A percentile compares a stretch with the other conserved stretches of the same genome.
phyloP scores from a whole-genome alignment of 2,113 vertebrate species.

The Nannospalax galili region DNA sequence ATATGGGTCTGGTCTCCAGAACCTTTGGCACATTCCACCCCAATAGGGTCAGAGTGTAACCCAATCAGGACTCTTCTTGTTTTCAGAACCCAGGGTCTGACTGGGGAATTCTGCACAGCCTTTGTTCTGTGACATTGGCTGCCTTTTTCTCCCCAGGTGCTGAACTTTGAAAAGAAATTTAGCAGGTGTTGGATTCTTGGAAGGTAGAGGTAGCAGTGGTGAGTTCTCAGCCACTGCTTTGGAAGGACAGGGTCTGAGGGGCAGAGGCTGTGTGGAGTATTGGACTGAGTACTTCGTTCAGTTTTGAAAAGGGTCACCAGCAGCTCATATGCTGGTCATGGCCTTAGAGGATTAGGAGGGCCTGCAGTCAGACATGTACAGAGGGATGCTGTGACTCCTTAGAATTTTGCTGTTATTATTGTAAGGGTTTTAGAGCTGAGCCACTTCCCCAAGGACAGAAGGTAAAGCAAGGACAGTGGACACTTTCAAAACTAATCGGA shows the following conservation, averaged over 20 bases:
- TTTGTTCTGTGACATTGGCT: not conserved
- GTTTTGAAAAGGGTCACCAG: not conserved
- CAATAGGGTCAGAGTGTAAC: not conserved
- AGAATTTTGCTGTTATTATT: not conserved
- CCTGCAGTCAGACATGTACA: not conserved
- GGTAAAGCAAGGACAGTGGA: not conserved
- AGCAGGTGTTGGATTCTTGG: not conserved
- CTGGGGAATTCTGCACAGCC: not conserved
- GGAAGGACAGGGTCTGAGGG: not conserved
- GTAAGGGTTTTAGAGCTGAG: not conserved
- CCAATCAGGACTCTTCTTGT: not conserved
- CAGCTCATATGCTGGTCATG: too few relatives aligned
- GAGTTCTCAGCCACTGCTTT: not conserved
- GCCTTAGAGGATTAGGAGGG: too few relatives aligned
- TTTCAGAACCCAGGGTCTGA: not conserved
- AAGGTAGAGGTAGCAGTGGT: too few relatives aligned
- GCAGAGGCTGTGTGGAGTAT: too few relatives aligned
- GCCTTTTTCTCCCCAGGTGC: not conserved
- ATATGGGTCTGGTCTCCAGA: not conserved
- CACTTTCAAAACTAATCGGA: too few relatives aligned
- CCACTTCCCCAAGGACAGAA: not conserved
- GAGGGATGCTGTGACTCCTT: rapidly evolving
- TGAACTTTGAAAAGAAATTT: not conserved
- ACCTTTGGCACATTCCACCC: not conserved
- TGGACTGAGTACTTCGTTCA: too few relatives aligned